Evolutionary conservation across 2,797 vertebrate species (phyloP).

Genomic region (Lagodon rhomboides): DNA sequence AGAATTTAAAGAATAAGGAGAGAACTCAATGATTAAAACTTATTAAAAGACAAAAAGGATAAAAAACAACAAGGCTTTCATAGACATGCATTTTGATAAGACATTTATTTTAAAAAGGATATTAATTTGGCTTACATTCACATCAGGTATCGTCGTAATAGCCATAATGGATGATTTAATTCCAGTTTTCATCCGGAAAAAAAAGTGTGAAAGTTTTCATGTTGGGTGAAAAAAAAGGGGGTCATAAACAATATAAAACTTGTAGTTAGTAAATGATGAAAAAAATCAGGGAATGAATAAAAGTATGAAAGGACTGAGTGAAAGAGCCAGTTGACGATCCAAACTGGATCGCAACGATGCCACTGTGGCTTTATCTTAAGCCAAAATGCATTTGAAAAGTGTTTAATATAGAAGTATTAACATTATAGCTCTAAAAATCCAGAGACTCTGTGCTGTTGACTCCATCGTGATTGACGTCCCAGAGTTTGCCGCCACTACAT

Average conservation of each 20-base stretch:
- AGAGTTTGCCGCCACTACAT: background rate
- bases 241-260: background rate
- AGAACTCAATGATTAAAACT: too few relatives aligned
- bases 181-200: too few relatives aligned
- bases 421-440: too few relatives aligned
- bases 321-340: too few relatives aligned
- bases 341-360: background rate
- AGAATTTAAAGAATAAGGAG: background rate
- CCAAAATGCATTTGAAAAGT: background rate
- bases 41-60: background rate
- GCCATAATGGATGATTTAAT: background rate
- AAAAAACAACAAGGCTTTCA: too few relatives aligned
- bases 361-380: background rate
- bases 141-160: too few relatives aligned
- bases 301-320: background rate
- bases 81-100: too few relatives aligned
- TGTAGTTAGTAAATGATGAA: background rate
- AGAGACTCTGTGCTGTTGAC: too few relatives aligned
- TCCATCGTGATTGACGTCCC: too few relatives aligned
- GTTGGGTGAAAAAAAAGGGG: background rate
- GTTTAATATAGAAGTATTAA: background rate
- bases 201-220: background rate
- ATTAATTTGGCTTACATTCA: too few relatives aligned
- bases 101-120: too few relatives aligned
- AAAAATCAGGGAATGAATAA: background rate